Base-by-base conservation (phyloP, 2,797 vertebrate genomes). In the Emys orbicularis region DNA sequence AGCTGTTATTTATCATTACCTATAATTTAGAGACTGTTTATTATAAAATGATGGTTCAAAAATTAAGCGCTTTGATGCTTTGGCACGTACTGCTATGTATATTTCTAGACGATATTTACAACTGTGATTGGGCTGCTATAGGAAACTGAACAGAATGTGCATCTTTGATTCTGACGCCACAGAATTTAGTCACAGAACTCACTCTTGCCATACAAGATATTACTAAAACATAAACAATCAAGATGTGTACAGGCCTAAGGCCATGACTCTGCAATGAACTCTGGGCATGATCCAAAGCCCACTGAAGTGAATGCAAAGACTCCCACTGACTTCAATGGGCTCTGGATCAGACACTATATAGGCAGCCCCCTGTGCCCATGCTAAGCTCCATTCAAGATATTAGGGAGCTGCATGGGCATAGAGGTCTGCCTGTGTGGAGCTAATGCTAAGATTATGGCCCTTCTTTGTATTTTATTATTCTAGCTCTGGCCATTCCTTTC, bases 21-120 rank as follows among this genome's bases (percentile, higher is more conserved):
- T 94, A 6, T 84, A 96, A 94, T 94, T 92, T 89, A 93, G 27
- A 93, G 41, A 5, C 16, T 68, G 34, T 37, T 68, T 54, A 90
- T 93, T 94, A 86, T 93, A 50, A 41, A 12, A 3, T 84, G 74
- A 41, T 84, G 65, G 81, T 6, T 81, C 18, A 86, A 82, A 95
- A 90, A 52, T 76, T 25, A 54, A 1, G 2, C 9, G 23, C 4
- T 77, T 80, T 96, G 16, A 87, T 96, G n/a, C 61, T 86, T 49
- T 93, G 92, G 47, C 47, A 52, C 29, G 2, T 90, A 37, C 76
- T 29, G 54, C 41, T 72, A 7, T 91, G 34, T 91, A 90, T 87
- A 72, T 37, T 68, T 68, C 61, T 53, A 91, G 50, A 13, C 31
- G 31, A 74, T 61, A 82, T 76, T 85, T 85, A 76, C 5, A 72